These are phyloP conservation scores for Premnoplex brunnescens DNA, from an alignment of 2,797 vertebrate species.

Conservation along the genomic window DNA sequence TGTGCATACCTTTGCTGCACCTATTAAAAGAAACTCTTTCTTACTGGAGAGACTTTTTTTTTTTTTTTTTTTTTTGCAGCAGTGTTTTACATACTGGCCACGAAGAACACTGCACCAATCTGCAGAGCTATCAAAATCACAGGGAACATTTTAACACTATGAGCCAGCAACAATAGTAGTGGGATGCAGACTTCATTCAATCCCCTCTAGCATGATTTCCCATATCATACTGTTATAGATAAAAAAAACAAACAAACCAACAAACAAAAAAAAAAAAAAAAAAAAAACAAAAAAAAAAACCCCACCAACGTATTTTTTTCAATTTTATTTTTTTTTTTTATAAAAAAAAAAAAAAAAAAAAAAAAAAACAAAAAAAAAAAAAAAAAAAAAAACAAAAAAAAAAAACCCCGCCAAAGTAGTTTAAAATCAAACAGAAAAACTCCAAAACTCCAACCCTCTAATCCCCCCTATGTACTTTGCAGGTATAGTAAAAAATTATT, in stretches of 20 bases:
- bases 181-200: neutral
- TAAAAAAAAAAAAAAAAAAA: too few relatives aligned
- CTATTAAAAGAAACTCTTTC: neutral
- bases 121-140: slow-evolving; percentile 29
- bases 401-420: neutral
- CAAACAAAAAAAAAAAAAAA: too few relatives aligned
- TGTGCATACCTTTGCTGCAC: neutral
- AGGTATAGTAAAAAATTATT: neutral
- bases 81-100: slow-evolving; percentile 30
- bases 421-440: neutral
- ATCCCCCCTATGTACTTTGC: neutral
- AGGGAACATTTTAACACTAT: neutral
- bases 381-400: too few relatives aligned
- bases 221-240: neutral
- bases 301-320: too few relatives aligned
- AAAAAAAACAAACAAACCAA: too few relatives aligned
- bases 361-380: too few relatives aligned
- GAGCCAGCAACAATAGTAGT: neutral
- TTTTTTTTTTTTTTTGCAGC: neutral
- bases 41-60: neutral
- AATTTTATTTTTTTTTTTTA: too few relatives aligned
- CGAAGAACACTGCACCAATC: neutral
- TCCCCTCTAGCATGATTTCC: neutral
- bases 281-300: too few relatives aligned
- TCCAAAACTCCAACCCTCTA: fast-evolving